Conservation (phyloP, 2,888 invertebrate species). For the Lasioglossum lativentre region DNA sequence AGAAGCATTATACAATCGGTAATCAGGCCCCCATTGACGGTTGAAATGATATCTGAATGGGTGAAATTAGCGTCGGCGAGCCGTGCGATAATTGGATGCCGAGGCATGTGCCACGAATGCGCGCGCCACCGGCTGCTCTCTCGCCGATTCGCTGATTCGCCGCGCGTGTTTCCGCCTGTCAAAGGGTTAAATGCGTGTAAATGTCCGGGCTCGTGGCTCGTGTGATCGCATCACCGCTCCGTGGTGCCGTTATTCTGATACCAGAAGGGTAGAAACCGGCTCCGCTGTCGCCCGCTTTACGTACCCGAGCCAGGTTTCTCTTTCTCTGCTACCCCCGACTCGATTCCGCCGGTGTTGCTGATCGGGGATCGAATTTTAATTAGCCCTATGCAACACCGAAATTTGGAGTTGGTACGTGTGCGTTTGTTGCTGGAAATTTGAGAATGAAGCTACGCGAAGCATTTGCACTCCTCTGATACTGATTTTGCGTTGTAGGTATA, state of each 20-base stretch:
- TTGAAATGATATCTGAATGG: conserved; percentile 79
- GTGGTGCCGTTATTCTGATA: conserved; percentile 54
- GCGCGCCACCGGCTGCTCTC: conserved; percentile 48
- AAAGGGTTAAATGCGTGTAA: conserved; percentile 80
- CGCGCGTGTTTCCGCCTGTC: conserved; percentile 75
- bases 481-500: not conserved
- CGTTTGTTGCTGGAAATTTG: too few species aligned
- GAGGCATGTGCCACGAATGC: conserved; percentile 71
- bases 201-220: conserved; percentile 74
- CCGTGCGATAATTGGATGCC: conserved; percentile 77
- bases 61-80: conserved; percentile 78
- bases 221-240: conserved; percentile 68
- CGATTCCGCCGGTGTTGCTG: not conserved
- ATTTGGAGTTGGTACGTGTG: too few species aligned
- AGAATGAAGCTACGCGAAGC: too few species aligned
- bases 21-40: conserved; percentile 79
- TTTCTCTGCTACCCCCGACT: not conserved
- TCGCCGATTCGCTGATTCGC: conserved; percentile 69
- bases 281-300: conserved; percentile 7
- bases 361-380: conserved; percentile 6
- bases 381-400: not conserved
- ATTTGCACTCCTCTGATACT: too few species aligned
- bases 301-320: not conserved
- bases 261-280: conserved; percentile 39
- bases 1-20: conserved; percentile 75